Conservation (phyloP, 2,888 invertebrate species). For the Heliconius aoede region DNA sequence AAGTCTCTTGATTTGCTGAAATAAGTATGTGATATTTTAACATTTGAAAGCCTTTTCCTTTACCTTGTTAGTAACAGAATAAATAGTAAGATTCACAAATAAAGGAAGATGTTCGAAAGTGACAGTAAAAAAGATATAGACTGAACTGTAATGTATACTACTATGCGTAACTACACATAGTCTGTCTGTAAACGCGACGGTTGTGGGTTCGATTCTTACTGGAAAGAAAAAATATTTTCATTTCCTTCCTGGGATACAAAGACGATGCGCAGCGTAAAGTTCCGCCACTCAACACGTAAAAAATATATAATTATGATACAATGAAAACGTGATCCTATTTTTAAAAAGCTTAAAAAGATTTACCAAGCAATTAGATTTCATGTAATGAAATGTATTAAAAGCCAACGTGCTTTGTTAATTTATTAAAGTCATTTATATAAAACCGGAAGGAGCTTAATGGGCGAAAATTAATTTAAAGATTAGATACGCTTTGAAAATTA, state of each 20-base stretch:
- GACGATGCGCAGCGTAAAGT: background rate
- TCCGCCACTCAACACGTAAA: too few species aligned
- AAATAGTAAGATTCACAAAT: background rate
- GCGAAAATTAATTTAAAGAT: constrained; percentile 3
- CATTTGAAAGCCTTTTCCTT: constrained; percentile 4
- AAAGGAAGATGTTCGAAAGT: background rate
- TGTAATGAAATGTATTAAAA: background rate
- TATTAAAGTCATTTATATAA: constrained; percentile 8
- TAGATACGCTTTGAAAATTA: background rate
- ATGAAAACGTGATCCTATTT: background rate
- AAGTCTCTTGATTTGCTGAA: constrained; percentile 4
- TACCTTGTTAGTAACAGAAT: background rate
- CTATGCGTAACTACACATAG: background rate
- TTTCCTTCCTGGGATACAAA: background rate
- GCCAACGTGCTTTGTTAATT: background rate
- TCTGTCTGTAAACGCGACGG: too few species aligned
- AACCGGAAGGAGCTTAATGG: constrained; percentile 1
- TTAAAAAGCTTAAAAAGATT: background rate
- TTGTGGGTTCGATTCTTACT: background rate
- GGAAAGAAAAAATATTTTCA: too few species aligned
- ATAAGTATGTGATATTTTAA: constrained; percentile 6
- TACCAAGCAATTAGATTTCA: background rate
- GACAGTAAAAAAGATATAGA: background rate
- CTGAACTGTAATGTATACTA: too few species aligned
- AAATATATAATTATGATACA: background rate